A percentile compares a stretch with the other conserved stretches of the same genome.
Evolutionary conservation across 2,113 vertebrate genomes (phyloP).

Genomic region (Tympanuchus pallidicinctus): DNA sequence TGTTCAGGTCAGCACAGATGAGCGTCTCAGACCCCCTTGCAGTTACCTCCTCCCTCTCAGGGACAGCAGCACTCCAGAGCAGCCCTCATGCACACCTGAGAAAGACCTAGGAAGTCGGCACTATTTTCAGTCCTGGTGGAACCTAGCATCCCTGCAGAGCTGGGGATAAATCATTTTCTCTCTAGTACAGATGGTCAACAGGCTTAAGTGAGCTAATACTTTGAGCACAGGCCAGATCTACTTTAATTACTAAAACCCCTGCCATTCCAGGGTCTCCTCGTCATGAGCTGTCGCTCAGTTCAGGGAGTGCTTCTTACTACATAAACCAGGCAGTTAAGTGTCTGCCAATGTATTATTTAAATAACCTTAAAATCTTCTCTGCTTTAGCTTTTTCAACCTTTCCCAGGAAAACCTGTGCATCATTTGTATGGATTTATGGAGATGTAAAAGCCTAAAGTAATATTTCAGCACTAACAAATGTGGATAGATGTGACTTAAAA

Average conservation of each 20-base stretch:
- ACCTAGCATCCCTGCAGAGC: neutral
- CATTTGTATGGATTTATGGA: constrained; percentile 75
- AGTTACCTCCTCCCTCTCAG: neutral
- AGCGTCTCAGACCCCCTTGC: neutral
- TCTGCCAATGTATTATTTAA: constrained; percentile 68
- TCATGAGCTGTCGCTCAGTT: constrained; percentile 44
- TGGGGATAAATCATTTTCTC: constrained; percentile 52
- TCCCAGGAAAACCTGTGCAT: constrained; percentile 39
- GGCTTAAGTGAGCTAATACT: constrained; percentile 45
- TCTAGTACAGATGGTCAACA: constrained; percentile 67
- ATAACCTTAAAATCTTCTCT: constrained; percentile 57
- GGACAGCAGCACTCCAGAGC: neutral
- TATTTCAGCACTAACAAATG: constrained; percentile 76
- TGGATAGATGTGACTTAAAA: constrained; percentile 72
- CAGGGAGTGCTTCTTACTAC: constrained; percentile 52
- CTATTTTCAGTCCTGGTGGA: neutral
- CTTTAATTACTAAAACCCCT: constrained; percentile 71
- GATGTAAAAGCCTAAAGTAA: constrained; percentile 67
- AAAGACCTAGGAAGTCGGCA: constrained; percentile 1
- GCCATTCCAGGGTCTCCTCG: constrained; percentile 31
- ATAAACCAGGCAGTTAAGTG: constrained; percentile 56
- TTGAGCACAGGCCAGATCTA: constrained; percentile 58
- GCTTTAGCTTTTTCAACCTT: constrained; percentile 50
- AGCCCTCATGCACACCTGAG: neutral
- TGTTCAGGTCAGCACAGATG: neutral